phyloP scores from a whole-genome alignment of 2,888 invertebrate genomes.

The Epicampocera succincta region DNA sequence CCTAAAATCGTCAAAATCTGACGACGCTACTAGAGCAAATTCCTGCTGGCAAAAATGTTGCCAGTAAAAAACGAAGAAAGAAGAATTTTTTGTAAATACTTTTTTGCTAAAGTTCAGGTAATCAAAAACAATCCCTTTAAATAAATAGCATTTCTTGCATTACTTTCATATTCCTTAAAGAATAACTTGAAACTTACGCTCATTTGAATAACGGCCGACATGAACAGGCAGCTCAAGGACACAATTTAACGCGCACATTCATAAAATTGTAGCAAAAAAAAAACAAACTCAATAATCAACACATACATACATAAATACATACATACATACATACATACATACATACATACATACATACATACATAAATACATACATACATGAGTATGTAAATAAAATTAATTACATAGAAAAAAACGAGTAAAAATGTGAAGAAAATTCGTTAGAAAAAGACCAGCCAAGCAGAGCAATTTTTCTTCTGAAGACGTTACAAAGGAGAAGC shows the following conservation, averaged over 20 bases:
- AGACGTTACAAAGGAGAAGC: constrained; percentile 41
- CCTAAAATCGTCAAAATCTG: no score
- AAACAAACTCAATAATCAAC: no score
- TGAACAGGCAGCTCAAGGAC: constrained; percentile 30
- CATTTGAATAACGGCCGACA: constrained; percentile 59
- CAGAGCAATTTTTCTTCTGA: constrained; percentile 47
- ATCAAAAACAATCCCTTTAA: no score
- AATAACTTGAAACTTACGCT: constrained; percentile 4
- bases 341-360: not conserved
- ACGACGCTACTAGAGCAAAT: no score
- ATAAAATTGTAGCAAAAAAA: not conserved
- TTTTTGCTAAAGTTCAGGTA: no score
- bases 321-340: not conserved
- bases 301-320: no score
- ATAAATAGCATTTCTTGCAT: not conserved
- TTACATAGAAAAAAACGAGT: constrained; percentile 15
- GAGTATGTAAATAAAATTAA: not conserved
- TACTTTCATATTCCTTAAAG: constrained; percentile 27
- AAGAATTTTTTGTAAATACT: no score
- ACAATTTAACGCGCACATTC: no score
- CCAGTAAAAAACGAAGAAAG: no score
- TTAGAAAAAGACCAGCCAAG: constrained; percentile 55
- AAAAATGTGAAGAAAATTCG: constrained; percentile 24
- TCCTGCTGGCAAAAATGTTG: no score
- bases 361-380: not conserved